Evolutionary conservation across 2,113 vertebrate genomes (phyloP).

Genomic region (Otis tarda): DNA sequence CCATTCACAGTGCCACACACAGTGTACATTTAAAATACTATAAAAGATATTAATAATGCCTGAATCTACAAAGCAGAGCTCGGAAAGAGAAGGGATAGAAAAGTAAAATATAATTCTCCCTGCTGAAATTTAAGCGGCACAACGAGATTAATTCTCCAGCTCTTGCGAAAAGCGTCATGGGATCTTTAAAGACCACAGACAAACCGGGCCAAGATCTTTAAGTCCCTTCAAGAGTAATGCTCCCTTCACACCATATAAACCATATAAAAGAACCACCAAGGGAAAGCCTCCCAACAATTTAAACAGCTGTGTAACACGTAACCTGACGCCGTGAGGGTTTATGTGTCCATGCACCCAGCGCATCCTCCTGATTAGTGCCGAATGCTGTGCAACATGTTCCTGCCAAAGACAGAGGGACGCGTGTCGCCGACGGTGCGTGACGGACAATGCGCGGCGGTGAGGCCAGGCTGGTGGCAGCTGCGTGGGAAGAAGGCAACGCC

Average conservation of each 20-base stretch:
- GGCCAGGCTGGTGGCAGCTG: accelerated
- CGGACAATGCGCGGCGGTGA: accelerated
- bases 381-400: accelerated
- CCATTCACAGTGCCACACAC: conserved; percentile 30
- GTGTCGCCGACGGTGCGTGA: accelerated
- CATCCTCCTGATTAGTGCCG: not conserved
- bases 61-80: conserved; percentile 28
- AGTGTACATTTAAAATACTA: not conserved
- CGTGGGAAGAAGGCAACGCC: not conserved
- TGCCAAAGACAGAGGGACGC: accelerated
- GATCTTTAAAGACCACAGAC: conserved; percentile 59
- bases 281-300: conserved; percentile 21
- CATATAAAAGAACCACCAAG: not conserved
- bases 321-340: not conserved
- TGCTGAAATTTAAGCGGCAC: conserved; percentile 32
- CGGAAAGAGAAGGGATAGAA: not conserved
- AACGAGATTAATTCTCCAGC: conserved; percentile 39
- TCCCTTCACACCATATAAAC: conserved; percentile 39
- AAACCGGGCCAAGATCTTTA: not conserved
- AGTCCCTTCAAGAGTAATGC: conserved; percentile 24
- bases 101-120: conserved; percentile 11
- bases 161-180: conserved; percentile 5
- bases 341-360: not conserved
- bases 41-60: conserved; percentile 33
- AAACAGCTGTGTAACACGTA: conserved; percentile 15